These are phyloP conservation scores for Loriculus beryllinus DNA, from an alignment of 2,797 vertebrate genomes.

Conservation along the genomic window DNA sequence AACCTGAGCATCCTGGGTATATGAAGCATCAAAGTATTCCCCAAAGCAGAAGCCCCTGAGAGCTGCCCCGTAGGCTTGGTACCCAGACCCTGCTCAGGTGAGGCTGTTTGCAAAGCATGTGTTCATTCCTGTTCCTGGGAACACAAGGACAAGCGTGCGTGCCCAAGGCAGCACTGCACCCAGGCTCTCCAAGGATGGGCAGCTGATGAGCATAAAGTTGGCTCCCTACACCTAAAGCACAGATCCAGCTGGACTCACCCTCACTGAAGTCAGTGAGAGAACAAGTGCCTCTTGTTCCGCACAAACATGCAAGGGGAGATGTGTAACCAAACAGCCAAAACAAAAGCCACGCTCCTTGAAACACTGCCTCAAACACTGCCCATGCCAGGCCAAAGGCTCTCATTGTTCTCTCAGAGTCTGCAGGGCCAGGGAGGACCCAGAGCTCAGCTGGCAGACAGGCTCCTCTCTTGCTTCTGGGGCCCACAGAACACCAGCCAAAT, in stretches of 20 bases:
- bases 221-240: neutral
- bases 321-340: neutral
- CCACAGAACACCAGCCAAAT: neutral
- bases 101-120: neutral
- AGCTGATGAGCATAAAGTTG: neutral
- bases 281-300: conserved; percentile 35
- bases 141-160: neutral
- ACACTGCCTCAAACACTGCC: neutral
- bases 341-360: neutral
- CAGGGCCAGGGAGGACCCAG: neutral
- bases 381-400: neutral
- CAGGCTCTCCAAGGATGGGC: neutral
- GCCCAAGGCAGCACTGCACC: neutral
- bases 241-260: conserved; percentile 13
- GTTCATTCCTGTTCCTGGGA: neutral
- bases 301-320: neutral
- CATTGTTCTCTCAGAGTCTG: neutral
- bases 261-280: neutral
- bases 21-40: neutral
- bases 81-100: neutral
- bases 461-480: neutral
- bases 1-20: neutral
- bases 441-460: neutral
- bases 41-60: neutral
- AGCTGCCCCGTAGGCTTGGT: neutral